Conservation (phyloP, 2,113 vertebrate species). For the Campylorhamphus procurvoides region DNA sequence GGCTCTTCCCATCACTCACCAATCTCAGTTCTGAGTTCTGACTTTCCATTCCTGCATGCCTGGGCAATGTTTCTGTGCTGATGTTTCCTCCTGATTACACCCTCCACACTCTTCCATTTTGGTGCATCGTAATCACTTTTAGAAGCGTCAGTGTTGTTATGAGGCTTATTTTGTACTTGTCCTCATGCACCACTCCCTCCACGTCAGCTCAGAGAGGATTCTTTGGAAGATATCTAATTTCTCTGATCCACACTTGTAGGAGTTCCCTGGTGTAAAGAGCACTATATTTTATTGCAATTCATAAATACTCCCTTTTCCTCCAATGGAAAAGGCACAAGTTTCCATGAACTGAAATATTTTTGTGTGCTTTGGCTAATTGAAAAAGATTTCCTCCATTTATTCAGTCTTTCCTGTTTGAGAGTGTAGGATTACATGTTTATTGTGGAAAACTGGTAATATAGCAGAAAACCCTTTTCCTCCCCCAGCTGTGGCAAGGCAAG, state of each 20-base stretch:
- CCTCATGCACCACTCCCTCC: not conserved
- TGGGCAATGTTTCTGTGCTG: not conserved
- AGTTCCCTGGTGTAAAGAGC: not conserved
- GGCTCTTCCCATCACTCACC: not conserved
- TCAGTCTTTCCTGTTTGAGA: not conserved
- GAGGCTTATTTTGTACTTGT: not conserved
- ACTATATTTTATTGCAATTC: not conserved
- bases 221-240: not conserved
- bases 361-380: not conserved
- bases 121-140: not conserved
- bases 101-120: not conserved
- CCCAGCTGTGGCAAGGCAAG: not conserved
- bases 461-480: not conserved
- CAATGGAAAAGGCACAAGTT: not conserved
- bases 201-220: not conserved
- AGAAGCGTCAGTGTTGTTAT: not conserved
- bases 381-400: not conserved
- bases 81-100: constrained; percentile 11
- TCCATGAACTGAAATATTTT: not conserved
- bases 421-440: not conserved
- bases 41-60: not conserved
- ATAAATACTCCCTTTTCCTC: not conserved
- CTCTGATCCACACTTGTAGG: not conserved
- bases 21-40: not conserved
- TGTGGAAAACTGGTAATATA: not conserved